These are phyloP conservation scores for Pogonus chalceus DNA, from an alignment of 1,140 invertebrate species.

Conservation along the genomic window DNA sequence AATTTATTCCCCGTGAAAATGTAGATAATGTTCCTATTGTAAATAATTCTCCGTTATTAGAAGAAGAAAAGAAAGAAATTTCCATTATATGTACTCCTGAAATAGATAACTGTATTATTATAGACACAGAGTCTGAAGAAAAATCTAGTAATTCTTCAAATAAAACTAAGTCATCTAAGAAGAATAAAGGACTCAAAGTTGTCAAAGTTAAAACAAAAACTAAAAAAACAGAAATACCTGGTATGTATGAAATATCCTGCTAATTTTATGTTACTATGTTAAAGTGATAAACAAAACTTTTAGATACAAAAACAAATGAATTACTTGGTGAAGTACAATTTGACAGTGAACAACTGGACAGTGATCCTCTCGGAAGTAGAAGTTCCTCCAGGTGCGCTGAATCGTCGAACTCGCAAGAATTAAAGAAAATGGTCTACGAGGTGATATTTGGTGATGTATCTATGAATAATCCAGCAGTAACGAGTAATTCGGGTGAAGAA, in stretches of 20 bases:
- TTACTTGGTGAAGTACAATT: neutral
- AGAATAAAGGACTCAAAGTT: no score
- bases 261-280: no score
- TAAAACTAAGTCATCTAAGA: no score
- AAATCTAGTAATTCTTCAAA: no score
- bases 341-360: neutral
- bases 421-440: conserved; percentile 3
- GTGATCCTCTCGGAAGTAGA: neutral
- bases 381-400: neutral
- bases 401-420: conserved; percentile 3
- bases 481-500: neutral
- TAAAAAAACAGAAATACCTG: no score
- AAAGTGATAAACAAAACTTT: no score
- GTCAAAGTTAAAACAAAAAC: no score
- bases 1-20: conserved; percentile 17
- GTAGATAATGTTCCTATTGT: neutral
- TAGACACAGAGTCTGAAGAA: no score
- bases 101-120: no score
- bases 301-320: neutral
- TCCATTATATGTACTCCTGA: no score
- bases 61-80: conserved; percentile 10
- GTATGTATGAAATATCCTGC: no score
- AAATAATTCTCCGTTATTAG: neutral
- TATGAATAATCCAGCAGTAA: conserved; percentile 9
- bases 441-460: conserved; percentile 9